A percentile compares a stretch with the other conserved stretches of the same genome.
phyloP scores from a whole-genome alignment of 92 coral and sea anemone genomes.

The Epizoanthus stellaris region DNA sequence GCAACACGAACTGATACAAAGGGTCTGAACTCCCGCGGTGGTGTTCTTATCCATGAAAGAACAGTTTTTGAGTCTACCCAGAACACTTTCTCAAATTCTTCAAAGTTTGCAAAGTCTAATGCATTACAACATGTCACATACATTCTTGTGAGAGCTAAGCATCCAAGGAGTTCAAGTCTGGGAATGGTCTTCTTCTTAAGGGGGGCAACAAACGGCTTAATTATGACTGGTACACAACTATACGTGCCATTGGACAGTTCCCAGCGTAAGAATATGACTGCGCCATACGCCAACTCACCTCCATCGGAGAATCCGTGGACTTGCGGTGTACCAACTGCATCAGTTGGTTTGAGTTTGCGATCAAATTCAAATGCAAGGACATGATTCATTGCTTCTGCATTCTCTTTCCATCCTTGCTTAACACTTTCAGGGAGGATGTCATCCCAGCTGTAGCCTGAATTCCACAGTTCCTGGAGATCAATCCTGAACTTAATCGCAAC shows the following conservation, averaged over 20 bases:
- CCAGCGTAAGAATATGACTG: constrained; percentile 71
- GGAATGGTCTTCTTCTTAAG: constrained; percentile 70
- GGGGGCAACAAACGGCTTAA: constrained; percentile 68
- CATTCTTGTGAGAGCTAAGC: constrained; percentile 54
- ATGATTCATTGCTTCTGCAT: constrained; percentile 55
- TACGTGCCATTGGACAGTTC: constrained; percentile 54
- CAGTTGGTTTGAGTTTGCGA: constrained; percentile 68
- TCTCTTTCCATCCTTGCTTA: constrained; percentile 63
- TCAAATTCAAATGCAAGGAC: constrained; percentile 52
- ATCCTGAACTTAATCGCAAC: constrained; percentile 59
- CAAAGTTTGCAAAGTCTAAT: constrained; percentile 50
- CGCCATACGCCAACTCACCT: constrained; percentile 71
- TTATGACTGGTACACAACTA: constrained; percentile 60
- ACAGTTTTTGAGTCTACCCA: constrained; percentile 75
- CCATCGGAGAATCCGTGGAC: constrained; percentile 69
- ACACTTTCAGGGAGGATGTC: constrained; percentile 61
- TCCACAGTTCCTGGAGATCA: constrained; percentile 71
- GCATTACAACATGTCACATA: constrained; percentile 59
- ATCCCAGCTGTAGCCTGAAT: constrained; percentile 67
- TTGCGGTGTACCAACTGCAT: constrained; percentile 65
- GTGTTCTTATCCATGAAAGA: constrained; percentile 63
- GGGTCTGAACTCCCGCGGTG: constrained; percentile 65
- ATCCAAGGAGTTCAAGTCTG: constrained; percentile 66
- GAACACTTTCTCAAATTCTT: constrained; percentile 52
- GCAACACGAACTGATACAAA: constrained; percentile 71